Evolutionary conservation across 2,888 invertebrate genomes (phyloP).

Genomic region (Athripsodes cinereus): DNA sequence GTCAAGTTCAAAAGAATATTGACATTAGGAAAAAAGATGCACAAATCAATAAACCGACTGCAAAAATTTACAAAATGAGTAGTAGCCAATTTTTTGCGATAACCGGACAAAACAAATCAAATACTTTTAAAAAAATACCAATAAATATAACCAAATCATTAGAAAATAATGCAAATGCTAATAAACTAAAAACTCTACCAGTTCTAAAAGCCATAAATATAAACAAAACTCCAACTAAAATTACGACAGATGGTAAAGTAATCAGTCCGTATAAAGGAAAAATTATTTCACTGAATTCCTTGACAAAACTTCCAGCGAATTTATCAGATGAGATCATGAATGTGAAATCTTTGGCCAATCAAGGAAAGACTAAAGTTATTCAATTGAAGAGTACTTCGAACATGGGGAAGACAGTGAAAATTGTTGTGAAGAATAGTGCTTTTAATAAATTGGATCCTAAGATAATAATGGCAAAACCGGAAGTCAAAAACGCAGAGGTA

Average conservation of each 20-base stretch:
- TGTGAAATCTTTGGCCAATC: conserved; percentile 14
- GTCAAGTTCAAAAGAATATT: conserved; percentile 35
- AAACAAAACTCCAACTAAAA: conserved; percentile 18
- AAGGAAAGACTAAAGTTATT: conserved; percentile 31
- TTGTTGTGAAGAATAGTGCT: conserved; percentile 42
- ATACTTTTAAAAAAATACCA: conserved; percentile 22
- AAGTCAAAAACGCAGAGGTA: too few species aligned
- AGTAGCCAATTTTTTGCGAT: conserved; percentile 47
- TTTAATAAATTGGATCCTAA: not conserved
- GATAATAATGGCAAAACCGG: too few species aligned
- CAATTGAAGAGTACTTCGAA: conserved; percentile 36
- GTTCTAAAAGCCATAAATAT: conserved; percentile 25
- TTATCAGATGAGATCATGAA: conserved; percentile 17
- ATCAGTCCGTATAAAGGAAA: conserved; percentile 19
- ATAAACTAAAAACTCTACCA: conserved; percentile 19
- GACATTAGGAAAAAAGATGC: conserved; percentile 31
- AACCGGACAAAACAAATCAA: conserved; percentile 29
- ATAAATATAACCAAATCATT: conserved; percentile 28
- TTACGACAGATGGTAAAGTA: conserved; percentile 12
- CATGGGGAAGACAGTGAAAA: conserved; percentile 42
- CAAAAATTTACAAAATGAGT: conserved; percentile 48
- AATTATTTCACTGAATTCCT: conserved; percentile 14
- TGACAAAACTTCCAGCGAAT: conserved; percentile 6
- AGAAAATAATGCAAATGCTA: conserved; percentile 32
- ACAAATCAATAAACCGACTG: conserved; percentile 33